Percentiles rank a stretch among this genome's conserved stretches.
Conservation (phyloP, 2,888 invertebrate genomes). For the Cataglyphis albicans region DNA sequence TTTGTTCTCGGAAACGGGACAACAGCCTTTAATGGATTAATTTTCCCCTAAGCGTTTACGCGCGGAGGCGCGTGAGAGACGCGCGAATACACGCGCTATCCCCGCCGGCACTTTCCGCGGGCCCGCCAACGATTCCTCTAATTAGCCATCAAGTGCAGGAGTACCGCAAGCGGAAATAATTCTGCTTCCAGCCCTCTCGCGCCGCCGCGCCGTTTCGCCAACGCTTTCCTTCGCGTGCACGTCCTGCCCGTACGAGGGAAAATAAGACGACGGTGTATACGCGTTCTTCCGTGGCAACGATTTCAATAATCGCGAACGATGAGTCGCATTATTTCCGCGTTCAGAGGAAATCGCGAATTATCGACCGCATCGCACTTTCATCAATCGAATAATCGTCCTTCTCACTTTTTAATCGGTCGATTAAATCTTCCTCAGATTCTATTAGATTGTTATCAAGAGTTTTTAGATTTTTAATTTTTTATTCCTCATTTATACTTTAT, state of each 20-base stretch:
- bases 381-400: neutral
- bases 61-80: conserved; percentile 70
- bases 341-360: conserved; percentile 38
- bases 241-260: conserved; percentile 28
- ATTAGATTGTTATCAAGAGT: neutral
- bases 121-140: conserved; percentile 78
- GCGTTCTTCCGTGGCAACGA: conserved; percentile 73
- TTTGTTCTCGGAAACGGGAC: conserved; percentile 37
- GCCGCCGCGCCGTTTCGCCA: conserved; percentile 37
- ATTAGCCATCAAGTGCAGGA: conserved; percentile 76
- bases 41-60: conserved; percentile 68
- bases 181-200: conserved; percentile 66
- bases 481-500: too few relatives aligned
- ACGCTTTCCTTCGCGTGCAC: neutral
- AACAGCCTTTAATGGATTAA: conserved; percentile 65
- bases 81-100: conserved; percentile 43
- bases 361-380: neutral
- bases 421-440: neutral
- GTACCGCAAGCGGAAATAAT: conserved; percentile 82
- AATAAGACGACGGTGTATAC: conserved; percentile 56
- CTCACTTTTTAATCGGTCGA: neutral
- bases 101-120: conserved; percentile 52
- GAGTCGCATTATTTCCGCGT: conserved; percentile 60
- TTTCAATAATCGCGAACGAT: conserved; percentile 63
- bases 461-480: too few relatives aligned